These are phyloP conservation scores for Chelonus insularis DNA, from an alignment of 1,140 invertebrate species.

Conservation along the genomic window DNA sequence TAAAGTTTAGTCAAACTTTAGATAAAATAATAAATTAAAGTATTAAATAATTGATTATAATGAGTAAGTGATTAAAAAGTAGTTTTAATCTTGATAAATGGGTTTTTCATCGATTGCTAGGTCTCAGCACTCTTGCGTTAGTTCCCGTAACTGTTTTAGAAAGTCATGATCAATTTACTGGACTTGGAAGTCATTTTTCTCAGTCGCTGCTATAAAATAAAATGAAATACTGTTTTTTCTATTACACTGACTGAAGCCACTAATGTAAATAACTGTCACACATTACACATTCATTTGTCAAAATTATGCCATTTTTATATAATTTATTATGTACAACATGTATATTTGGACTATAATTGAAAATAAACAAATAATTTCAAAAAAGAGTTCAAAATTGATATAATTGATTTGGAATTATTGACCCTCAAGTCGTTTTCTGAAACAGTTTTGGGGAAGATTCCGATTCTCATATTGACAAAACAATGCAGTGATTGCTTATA, in stretches of 20 bases:
- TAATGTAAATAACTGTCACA: constrained; percentile 56
- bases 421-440: constrained; percentile 54
- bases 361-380: constrained; percentile 46
- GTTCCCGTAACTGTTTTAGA: constrained; percentile 58
- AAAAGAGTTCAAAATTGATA: constrained; percentile 50
- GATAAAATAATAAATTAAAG: no score
- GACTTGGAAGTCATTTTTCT: constrained; percentile 43
- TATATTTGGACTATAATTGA: constrained; percentile 58
- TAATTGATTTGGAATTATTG: constrained; percentile 52
- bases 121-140: constrained; percentile 41
- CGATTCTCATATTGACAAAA: constrained; percentile 21
- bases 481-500: constrained; percentile 25
- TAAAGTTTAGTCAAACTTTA: no score
- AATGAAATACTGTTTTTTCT: constrained; percentile 27
- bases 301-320: constrained; percentile 58
- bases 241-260: constrained; percentile 45
- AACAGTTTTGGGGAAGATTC: constrained; percentile 59
- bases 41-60: no score
- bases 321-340: constrained; percentile 59
- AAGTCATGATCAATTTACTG: constrained; percentile 40
- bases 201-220: constrained; percentile 35
- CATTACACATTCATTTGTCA: constrained; percentile 48
- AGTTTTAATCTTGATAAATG: background rate
- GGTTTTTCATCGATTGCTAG: constrained; percentile 19
- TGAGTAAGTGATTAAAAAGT: background rate